These are phyloP conservation scores for Eupsilia transversa DNA, from an alignment of 2,888 invertebrate genomes.

Conservation along the genomic window DNA sequence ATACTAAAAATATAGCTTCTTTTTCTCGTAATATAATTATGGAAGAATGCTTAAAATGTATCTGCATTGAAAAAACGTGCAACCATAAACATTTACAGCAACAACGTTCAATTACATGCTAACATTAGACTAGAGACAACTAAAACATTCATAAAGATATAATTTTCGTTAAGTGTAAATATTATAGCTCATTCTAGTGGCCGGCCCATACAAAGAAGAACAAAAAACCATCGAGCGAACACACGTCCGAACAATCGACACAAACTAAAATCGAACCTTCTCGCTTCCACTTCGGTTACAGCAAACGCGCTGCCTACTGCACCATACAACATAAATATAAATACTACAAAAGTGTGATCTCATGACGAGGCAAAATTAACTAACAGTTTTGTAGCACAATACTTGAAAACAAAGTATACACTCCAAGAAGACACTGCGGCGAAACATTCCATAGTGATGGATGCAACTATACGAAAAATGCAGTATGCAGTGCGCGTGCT, in stretches of 20 bases:
- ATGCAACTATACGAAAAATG: constrained; percentile 51
- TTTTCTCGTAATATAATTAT: constrained; percentile 78
- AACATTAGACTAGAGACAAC: constrained; percentile 89
- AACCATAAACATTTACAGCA: constrained; percentile 71
- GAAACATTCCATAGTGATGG: constrained; percentile 57
- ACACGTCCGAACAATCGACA: constrained; percentile 70
- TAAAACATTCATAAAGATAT: constrained; percentile 84
- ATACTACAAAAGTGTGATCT: constrained; percentile 26
- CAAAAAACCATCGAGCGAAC: constrained; percentile 79
- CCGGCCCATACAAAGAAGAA: constrained; percentile 78
- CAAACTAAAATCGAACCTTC: constrained; percentile 80
- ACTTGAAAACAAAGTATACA: constrained; percentile 53
- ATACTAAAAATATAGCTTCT: constrained; percentile 86
- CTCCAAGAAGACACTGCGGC: constrained; percentile 60
- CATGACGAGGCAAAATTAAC: constrained; percentile 30
- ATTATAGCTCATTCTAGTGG: constrained; percentile 81
- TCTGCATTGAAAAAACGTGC: constrained; percentile 76
- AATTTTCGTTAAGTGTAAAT: constrained; percentile 77
- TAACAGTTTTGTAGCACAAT: constrained; percentile 36
- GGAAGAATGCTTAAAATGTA: constrained; percentile 85
- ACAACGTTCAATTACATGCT: constrained; percentile 75
- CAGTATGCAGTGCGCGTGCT: constrained; percentile 55
- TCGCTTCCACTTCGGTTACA: constrained; percentile 76
- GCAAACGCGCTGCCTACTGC: constrained; percentile 54
- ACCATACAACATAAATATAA: constrained; percentile 22